Evolutionary conservation across 2,888 invertebrate species (phyloP).

Genomic region (Apamea crenata): DNA sequence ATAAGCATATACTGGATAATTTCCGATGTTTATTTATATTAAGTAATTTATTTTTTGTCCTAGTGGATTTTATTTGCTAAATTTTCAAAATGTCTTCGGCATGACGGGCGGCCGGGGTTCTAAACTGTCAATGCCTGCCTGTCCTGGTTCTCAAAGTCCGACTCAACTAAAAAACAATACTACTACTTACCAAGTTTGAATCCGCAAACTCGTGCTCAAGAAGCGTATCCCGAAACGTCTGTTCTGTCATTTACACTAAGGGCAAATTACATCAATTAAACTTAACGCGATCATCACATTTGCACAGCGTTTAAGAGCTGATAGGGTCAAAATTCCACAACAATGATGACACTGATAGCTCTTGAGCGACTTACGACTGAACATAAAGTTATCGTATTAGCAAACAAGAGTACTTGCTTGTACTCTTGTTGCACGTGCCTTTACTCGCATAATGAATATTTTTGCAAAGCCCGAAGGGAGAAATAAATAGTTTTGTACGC

Average conservation of each 20-base stretch:
- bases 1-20: no score
- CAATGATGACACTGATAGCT: neutral
- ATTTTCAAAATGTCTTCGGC: no score
- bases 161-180: neutral
- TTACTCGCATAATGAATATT: neutral
- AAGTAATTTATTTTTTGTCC: no score
- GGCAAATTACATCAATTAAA: neutral
- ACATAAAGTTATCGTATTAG: neutral
- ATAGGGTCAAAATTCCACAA: neutral
- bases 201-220: neutral
- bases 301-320: neutral
- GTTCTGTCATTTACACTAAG: neutral
- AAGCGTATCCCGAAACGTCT: neutral
- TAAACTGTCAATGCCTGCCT: no score
- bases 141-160: no score
- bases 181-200: neutral
- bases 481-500: slow-evolving; percentile 7
- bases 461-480: slow-evolving; percentile 5
- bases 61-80: no score
- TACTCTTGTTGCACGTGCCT: slow-evolving; percentile 14
- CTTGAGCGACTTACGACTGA: no score
- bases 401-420: neutral
- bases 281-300: neutral
- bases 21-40: no score
- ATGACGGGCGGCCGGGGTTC: no score